phyloP scores from a whole-genome alignment of 2,113 vertebrate genomes.

The Salvelinus sp. region DNA sequence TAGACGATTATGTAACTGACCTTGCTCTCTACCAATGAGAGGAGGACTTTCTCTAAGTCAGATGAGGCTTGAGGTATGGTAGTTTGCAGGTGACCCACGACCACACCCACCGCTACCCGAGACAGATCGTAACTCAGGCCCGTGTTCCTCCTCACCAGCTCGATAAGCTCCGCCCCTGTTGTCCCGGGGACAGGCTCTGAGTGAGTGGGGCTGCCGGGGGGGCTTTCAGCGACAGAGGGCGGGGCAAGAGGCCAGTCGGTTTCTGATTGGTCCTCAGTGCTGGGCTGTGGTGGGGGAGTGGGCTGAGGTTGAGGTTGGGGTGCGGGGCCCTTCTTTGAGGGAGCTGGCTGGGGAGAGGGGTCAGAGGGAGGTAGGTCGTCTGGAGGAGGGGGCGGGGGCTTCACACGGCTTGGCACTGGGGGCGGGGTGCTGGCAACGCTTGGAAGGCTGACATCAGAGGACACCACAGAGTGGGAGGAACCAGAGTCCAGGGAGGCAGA shows the following conservation, averaged over 20 bases:
- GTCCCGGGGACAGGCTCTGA: constrained; percentile 76
- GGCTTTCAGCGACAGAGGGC: constrained; percentile 58
- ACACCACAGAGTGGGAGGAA: constrained; percentile 79
- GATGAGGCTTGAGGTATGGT: constrained; percentile 76
- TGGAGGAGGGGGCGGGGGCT: constrained; percentile 47
- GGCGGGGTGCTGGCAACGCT: constrained; percentile 88
- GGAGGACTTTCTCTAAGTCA: constrained; percentile 89
- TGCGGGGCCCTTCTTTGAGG: too few species aligned
- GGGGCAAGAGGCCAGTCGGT: constrained; percentile 58
- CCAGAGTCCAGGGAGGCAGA: constrained; percentile 85
- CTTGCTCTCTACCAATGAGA: constrained; percentile 93
- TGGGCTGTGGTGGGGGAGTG: constrained; percentile 50
- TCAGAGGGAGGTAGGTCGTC: constrained; percentile 36
- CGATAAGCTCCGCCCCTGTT: constrained; percentile 90
- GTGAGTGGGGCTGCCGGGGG: constrained; percentile 51
- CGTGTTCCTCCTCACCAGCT: constrained; percentile 94
- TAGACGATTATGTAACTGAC: constrained; percentile 64
- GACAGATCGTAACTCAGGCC: constrained; percentile 93
- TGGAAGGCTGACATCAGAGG: constrained; percentile 79
- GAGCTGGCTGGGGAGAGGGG: constrained; percentile 32
- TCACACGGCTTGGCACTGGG: constrained; percentile 85
- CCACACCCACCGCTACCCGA: constrained; percentile 88
- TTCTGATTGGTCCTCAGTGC: constrained; percentile 48
- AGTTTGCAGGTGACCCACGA: constrained; percentile 92
- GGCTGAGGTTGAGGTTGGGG: constrained; percentile 21